phyloP scores from a whole-genome alignment of 2,888 invertebrate species.

The Laothoe populi region DNA sequence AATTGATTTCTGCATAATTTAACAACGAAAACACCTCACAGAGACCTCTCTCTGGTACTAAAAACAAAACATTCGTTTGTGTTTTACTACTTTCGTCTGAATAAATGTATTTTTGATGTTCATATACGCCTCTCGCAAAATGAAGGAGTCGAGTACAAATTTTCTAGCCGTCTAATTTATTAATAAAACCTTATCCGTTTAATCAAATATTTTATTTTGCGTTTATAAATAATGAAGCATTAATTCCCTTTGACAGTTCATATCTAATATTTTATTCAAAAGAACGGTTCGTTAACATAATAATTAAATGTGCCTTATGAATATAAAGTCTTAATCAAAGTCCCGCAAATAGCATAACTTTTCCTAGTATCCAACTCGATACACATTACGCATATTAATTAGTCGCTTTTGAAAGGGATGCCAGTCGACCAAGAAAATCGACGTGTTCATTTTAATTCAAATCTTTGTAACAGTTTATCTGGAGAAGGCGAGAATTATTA shows the following conservation, averaged over 20 bases:
- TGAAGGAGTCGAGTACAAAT: slow-evolving; percentile 38
- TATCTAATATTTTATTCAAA: slow-evolving; percentile 82
- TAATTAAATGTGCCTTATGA: slow-evolving; percentile 83
- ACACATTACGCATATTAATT: slow-evolving; percentile 79
- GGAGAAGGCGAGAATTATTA: slow-evolving; percentile 8
- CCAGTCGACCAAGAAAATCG: slow-evolving; percentile 42
- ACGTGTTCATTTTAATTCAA: slow-evolving; percentile 35
- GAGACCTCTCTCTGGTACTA: slow-evolving; percentile 72
- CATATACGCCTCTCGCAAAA: slow-evolving; percentile 50
- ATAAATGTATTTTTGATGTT: slow-evolving; percentile 72
- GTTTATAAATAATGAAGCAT: slow-evolving; percentile 58
- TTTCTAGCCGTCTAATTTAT: slow-evolving; percentile 34
- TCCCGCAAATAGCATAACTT: slow-evolving; percentile 77
- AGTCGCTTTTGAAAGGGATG: slow-evolving; percentile 45
- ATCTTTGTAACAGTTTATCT: slow-evolving; percentile 20
- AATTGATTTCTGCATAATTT: slow-evolving; percentile 85
- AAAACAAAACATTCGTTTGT: slow-evolving; percentile 81
- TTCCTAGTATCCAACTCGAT: slow-evolving; percentile 75
- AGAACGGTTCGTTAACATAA: slow-evolving; percentile 82
- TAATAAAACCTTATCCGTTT: slow-evolving; percentile 36
- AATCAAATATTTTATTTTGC: slow-evolving; percentile 42
- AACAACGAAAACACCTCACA: slow-evolving; percentile 76
- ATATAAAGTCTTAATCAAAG: slow-evolving; percentile 79
- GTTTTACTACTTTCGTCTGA: slow-evolving; percentile 74
- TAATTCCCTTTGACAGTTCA: slow-evolving; percentile 77